Conservation (phyloP, 2,113 vertebrate species). For the Artemisiospiza belli region DNA sequence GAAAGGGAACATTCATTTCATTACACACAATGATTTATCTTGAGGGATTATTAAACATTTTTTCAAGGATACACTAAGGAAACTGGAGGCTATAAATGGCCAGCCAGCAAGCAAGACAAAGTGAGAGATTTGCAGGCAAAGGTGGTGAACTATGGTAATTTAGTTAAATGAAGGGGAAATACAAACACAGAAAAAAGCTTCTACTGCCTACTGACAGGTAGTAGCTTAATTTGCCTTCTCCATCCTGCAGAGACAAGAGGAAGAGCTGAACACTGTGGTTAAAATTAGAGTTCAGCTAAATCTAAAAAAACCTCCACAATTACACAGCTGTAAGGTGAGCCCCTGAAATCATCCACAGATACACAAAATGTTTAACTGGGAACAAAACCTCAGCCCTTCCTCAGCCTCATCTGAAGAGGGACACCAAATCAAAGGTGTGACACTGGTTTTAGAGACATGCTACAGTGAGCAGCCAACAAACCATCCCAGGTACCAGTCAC, state of each 20-base stretch:
- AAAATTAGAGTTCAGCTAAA: background rate
- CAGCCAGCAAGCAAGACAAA: background rate
- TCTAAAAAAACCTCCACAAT: background rate
- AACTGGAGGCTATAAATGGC: background rate
- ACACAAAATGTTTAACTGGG: background rate
- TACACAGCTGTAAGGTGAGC: background rate
- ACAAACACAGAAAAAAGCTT: background rate
- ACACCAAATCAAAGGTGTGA: background rate
- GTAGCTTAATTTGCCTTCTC: slow-evolving; percentile 1
- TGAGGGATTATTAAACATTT: background rate
- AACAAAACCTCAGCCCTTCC: background rate
- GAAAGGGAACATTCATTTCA: background rate
- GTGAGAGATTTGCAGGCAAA: background rate
- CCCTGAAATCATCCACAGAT: background rate
- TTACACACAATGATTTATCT: background rate
- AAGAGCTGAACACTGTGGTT: background rate
- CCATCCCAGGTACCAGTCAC: background rate
- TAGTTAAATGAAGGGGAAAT: slow-evolving; percentile 7
- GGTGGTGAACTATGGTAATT: background rate
- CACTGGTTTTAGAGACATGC: accelerated
- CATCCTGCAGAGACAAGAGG: background rate
- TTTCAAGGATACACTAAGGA: background rate
- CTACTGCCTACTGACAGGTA: background rate
- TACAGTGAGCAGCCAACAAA: background rate
- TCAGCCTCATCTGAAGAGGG: background rate